Evolutionary conservation across 2,797 vertebrate genomes (phyloP).

Genomic region (Rhynchonycteris naso): DNA sequence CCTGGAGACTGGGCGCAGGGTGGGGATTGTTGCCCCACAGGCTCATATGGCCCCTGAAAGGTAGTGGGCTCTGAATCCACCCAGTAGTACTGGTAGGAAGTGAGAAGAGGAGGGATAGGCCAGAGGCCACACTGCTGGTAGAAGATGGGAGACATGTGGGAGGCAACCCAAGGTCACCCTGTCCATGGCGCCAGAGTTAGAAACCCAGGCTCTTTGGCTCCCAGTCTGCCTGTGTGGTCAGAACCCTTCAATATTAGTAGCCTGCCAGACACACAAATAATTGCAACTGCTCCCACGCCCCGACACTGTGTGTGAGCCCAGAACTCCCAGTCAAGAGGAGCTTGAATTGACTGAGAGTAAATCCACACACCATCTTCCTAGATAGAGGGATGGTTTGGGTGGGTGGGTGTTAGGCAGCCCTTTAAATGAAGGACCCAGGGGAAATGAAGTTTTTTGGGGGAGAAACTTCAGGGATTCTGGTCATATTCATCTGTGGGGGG

Average conservation of each 20-base stretch:
- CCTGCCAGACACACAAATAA: neutral
- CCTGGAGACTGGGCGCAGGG: neutral
- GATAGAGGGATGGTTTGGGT: neutral
- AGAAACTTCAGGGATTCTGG: neutral
- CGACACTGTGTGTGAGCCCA: neutral
- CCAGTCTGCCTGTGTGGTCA: constrained; percentile 50
- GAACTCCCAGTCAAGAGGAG: neutral
- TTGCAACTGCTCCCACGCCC: neutral
- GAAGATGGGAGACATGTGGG: neutral
- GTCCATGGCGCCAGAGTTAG: neutral
- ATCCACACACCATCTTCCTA: neutral
- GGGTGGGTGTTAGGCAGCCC: neutral
- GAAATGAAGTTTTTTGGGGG: neutral
- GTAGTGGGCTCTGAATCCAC: neutral
- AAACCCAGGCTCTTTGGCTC: constrained; percentile 52
- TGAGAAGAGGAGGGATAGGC: neutral
- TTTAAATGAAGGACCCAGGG: neutral
- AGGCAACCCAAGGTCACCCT: constrained; percentile 69
- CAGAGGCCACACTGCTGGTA: neutral
- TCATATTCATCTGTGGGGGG: neutral
- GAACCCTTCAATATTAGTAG: neutral
- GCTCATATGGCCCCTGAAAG: neutral
- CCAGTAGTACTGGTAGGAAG: neutral
- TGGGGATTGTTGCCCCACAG: neutral
- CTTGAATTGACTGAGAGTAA: neutral